Evolutionary conservation across 2,888 invertebrate species (phyloP), one percentile per base, ranked within the genome.

Genomic region (Volucella inflata): DNA sequence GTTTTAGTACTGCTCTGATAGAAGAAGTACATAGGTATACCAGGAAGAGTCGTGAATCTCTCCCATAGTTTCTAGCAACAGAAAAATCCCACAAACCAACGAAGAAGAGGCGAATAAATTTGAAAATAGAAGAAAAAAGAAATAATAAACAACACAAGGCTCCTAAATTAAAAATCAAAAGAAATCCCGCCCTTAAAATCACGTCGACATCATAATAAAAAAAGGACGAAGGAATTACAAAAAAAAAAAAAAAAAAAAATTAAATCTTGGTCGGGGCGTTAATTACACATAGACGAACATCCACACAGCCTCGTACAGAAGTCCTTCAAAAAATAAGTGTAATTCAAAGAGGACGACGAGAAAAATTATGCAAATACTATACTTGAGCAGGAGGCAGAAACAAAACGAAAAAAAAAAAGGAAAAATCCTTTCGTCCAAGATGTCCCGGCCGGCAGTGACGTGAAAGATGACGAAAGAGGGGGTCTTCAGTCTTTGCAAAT

Each of bases 331-430:
- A 76, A 60, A 68, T 70, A 77, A 81, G 76, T 85, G 77, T 85
- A 85, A 85, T 85, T 85, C 85, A 72, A 76, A 85, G 51, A 85
- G 72, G 76, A 76, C 71, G 75, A 55, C 76, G 71, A 46, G 60
- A 85, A 72, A 80, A 85, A 85, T 85, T 85, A 85, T 85, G 85
- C 72, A 85, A 85, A 85, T 85, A 68, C 77, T 51, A 85, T 85
- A 68, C 77, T 51, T 50, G 12, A 48, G 16, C n/a, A 59, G n/a
- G 51, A 51, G 53, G 16, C n/a, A 59, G n/a, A 60, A 51, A 21
- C 16, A 74, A 38, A 59, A 55, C 21, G 11, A 50, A 40, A 9
- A 48, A 9, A 40, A 64, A 59, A 64, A 72, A 14, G 36, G 2
- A 81, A 80, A 85, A 76, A 81, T 85, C 85, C 85, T 85, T 81